A percentile compares a stretch with the other conserved stretches of the same genome.
Evolutionary conservation across 53 echinoderm and acorn worm species (phyloP).

Genomic region (Zoroaster sp.): DNA sequence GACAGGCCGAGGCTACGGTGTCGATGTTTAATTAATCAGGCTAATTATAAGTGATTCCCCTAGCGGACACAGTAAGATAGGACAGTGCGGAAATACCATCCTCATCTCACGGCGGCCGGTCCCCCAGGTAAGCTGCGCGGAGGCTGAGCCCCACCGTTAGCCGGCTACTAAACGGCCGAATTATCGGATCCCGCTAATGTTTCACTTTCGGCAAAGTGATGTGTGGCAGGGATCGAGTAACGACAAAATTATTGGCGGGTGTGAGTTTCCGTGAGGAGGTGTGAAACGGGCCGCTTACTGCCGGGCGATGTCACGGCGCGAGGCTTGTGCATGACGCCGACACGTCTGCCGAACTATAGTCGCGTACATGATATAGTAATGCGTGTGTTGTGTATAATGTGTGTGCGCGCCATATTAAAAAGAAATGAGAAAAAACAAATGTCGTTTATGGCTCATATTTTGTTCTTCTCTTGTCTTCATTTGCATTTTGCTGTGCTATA

Average conservation of each 20-base stretch:
- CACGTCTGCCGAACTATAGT: conserved; percentile 5
- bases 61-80: background rate
- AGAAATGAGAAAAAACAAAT: too few species aligned
- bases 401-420: too few species aligned
- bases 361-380: background rate
- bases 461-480: too few species aligned
- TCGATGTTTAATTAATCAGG: conserved; percentile 66
- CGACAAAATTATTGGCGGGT: conserved; percentile 54
- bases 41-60: conserved; percentile 65
- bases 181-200: conserved; percentile 62
- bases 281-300: conserved; percentile 51
- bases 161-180: conserved; percentile 44
- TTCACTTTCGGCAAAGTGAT: conserved; percentile 54
- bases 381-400: too few species aligned
- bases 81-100: conserved; percentile 43
- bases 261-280: conserved; percentile 34
- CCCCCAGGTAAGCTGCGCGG: background rate
- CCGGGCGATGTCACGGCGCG: conserved; percentile 39
- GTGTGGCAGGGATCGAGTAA: conserved; percentile 48
- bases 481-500: too few species aligned
- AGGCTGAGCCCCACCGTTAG: background rate
- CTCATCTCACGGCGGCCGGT: background rate
- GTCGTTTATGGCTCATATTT: background rate
- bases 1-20: conserved; percentile 31
- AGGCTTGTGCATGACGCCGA: conserved; percentile 39